Conservation (phyloP, 1,140 invertebrate genomes). For the Lethocerus indicus region DNA sequence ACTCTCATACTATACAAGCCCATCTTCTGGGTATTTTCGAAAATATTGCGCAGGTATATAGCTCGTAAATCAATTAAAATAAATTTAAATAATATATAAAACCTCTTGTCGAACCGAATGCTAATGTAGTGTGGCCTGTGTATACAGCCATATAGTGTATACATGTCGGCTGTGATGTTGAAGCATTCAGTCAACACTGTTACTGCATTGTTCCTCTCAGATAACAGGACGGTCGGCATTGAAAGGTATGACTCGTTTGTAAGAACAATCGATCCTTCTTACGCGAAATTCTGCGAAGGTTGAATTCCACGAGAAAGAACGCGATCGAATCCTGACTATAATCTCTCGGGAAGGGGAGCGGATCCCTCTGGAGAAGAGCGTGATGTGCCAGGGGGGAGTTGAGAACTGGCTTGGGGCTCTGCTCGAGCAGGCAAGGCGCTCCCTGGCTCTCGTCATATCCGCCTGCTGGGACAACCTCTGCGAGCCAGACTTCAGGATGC, state of each 20-base stretch:
- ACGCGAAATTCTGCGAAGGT: constrained; percentile 25
- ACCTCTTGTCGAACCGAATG: too few relatives aligned
- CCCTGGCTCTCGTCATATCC: constrained; percentile 56
- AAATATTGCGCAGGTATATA: constrained; percentile 48
- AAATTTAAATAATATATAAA: too few relatives aligned
- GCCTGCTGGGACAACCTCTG: constrained; percentile 46
- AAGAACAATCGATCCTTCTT: background rate
- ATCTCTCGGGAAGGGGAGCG: constrained; percentile 62
- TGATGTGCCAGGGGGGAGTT: constrained; percentile 60
- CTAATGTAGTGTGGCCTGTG: too few relatives aligned
- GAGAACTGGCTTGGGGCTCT: constrained; percentile 69
- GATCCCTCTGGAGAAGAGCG: constrained; percentile 50
- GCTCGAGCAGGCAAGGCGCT: constrained; percentile 49
- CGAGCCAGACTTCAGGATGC: constrained; percentile 55
- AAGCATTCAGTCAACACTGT: too few relatives aligned
- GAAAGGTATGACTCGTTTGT: too few relatives aligned
- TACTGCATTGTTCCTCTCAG: too few relatives aligned
- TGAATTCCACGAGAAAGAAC: constrained; percentile 61
- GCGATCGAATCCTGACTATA: constrained; percentile 56
- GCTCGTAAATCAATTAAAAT: too few relatives aligned
- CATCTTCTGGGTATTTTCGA: constrained; percentile 75
- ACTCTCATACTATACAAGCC: constrained; percentile 69
- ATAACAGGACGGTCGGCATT: too few relatives aligned
- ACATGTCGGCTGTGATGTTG: too few relatives aligned
- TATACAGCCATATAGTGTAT: too few relatives aligned